A percentile compares a stretch with the other conserved stretches of the same genome.
Conservation (phyloP, 2,113 vertebrate genomes). For the Eulemur macaco region DNA sequence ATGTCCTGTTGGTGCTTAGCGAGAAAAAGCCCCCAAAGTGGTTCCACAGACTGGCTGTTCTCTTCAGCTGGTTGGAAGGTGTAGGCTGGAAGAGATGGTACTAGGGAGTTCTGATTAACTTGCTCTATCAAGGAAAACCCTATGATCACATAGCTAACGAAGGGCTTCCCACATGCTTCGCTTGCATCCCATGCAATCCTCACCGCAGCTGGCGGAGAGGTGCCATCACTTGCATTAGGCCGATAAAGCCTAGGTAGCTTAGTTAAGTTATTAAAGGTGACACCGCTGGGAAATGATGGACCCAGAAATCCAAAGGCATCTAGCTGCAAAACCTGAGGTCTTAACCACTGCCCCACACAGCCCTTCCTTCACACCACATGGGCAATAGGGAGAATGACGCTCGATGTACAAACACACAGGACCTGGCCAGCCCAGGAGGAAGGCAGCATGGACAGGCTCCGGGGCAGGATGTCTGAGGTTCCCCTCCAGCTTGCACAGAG, state of each 20-base stretch:
- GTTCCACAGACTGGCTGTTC: not conserved
- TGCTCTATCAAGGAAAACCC: fast-evolving
- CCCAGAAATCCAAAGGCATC: not conserved
- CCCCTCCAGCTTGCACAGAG: not conserved
- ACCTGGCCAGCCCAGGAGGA: not conserved
- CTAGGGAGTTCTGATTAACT: not conserved
- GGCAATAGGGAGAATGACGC: fast-evolving
- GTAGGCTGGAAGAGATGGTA: not conserved
- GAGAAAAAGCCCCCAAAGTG: not conserved
- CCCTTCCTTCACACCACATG: not conserved
- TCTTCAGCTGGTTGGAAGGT: not conserved
- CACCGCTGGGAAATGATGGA: not conserved
- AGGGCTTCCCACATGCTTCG: not conserved
- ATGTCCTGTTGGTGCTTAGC: not conserved
- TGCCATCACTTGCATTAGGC: not conserved
- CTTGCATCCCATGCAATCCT: not conserved
- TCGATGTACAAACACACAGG: not conserved
- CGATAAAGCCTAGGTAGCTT: not conserved
- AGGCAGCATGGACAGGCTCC: not conserved
- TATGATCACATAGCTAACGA: fast-evolving
- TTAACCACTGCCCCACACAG: not conserved
- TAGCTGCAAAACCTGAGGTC: not conserved
- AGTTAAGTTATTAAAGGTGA: not conserved
- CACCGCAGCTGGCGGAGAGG: no score
- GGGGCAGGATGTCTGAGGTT: not conserved